Evolutionary conservation across 1,140 invertebrate genomes (phyloP), one percentile per base, ranked within the genome.

Genomic region (Colletes latitarsis): DNA sequence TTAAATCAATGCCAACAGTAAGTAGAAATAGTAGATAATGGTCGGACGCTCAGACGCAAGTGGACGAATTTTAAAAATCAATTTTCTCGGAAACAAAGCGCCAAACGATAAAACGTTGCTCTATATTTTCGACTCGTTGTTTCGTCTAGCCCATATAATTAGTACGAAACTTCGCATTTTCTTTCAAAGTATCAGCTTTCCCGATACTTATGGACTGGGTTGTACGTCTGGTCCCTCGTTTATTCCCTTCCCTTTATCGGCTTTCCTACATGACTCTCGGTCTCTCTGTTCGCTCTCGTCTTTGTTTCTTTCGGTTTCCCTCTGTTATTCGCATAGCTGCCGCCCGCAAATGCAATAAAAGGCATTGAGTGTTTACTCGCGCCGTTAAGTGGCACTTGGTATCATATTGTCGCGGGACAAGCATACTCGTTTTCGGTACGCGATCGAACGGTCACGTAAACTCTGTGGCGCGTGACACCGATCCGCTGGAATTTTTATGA

Each of bases 301-400:
- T 73, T 69, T 64, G 72, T 76, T 53, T 52, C 82, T 71, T 71
- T 55, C 73, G 30, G 53, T 64, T 64, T 58, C 60, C 67, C 71
- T 52, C 46, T 43, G 67, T 58, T 67, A 30, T 66, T 78, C 70
- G 69, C 75, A 8, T 58, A 49, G 79, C 82, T 67, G 70, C 68
- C 58, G 55, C 72, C 86, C 66, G 79, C 82, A 83, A 83, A 91
- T 88, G 88, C 89, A 91, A 89, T 91, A 90, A 91, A 90, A 91
- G 88, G 85, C 80, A 86, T 89, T 86, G 83, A 89, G 90, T 90
- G 88, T 91, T 91, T 90, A 84, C 86, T 82, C 87, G 84, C 80
- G 75, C 84, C 76, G 87, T 86, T 84, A 88, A 90, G 89, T 89
- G 89, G 82, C 83, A 83, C 88, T 87, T 85, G 85, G 87, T 86